Evolutionary conservation across 2,113 vertebrate species (phyloP), one percentile per base, ranked within the genome.

Genomic region (Anarrhichthys ocellatus): DNA sequence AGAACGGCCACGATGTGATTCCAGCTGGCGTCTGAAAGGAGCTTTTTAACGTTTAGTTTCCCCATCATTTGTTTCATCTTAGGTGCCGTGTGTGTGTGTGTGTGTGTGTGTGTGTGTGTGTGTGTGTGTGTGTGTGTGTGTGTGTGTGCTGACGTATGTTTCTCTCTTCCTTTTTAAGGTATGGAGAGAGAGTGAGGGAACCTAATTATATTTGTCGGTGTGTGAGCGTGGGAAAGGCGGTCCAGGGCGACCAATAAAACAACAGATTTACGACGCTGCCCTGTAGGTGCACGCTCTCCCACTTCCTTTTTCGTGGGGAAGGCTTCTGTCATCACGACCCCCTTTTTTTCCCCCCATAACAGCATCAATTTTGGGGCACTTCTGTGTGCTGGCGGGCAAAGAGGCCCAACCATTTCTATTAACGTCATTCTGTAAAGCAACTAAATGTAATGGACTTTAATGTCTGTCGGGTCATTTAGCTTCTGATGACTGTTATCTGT

Each of bases 191-290:
- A 69, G 42, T 56, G 77, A 27, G 67, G 59, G 44, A 38, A 50
- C 20, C 7, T 74, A 71, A 80, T 84, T 92, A 63, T 70, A 78
- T 86, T 76, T 84, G 65, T 90, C 40, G 11, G 64, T 63, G 1
- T 73, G 85, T 27, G 64, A 78, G 82, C n/a, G 27, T 72, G 77
- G 88, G 80, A 85, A 68, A 75, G 66, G 44, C 24, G 0, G 20
- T 74, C 73, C 86, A 20, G 29, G 52, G 36, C 62, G 86, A 86
- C 81, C 84, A 86, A 78, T 92, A 81, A 92, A 90, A 80, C 73
- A 81, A 44, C 78, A 79, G 78, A 85, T 88, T 92, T 89, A 92
- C 20, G 42, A 73, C 7, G 1, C 81, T 77, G 69, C 82, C 82
- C 85, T 59, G 76, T 70, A 84, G 87, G 76, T 87, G 73, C 82